Base-by-base conservation (phyloP, 2,797 vertebrate species). In the Chloroceryle inda region DNA sequence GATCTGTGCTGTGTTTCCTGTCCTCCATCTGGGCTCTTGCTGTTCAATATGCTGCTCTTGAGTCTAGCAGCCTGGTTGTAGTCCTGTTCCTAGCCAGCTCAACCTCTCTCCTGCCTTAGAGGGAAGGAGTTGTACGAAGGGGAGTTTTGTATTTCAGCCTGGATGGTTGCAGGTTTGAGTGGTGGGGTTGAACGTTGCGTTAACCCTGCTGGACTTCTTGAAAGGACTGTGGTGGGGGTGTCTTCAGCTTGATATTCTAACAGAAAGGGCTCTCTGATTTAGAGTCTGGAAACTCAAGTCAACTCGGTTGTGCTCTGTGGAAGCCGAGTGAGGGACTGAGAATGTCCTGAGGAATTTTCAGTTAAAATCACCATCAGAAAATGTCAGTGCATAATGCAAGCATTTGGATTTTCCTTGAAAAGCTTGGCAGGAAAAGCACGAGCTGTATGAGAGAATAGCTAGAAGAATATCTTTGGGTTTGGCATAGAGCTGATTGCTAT, bases 371-470 rank as follows among this genome's bases (percentile, higher is more conserved):
- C 64, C 49, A 11, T 71, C 49, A 53, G 52, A 71, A 95, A 91
- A 74, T 88, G 81, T 89, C 81, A 80, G n/a, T 42, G 68, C 64
- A 18, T 89, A 67, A 90, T 35, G 35, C 33, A 74, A 67, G 78
- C 80, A 76, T 89, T 95, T 94, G 84, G 80, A 59, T 90, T 96
- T 94, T 93, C 63, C 71, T 95, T 71, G 91, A 79, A 89, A 91
- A 96, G 71, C 64, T 91, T 97, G 96, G 91, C 95, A 29, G 82
- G 68, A 38, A 71, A 91, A 61, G 29, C 64, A 15, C 42, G 56
- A 18, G 67, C 29, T 78, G 33, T 81, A 35, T 0, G 2, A 79
- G 83, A 71, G 78, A 85, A 74, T 55, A 89, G 68, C 81, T 80
- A 55, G 61, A 87, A 83, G 67, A 94, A 9, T 76, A 21, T 88